Evolutionary conservation across 92 coral and sea anemone species (phyloP).

Genomic region (Porites cylindrica): DNA sequence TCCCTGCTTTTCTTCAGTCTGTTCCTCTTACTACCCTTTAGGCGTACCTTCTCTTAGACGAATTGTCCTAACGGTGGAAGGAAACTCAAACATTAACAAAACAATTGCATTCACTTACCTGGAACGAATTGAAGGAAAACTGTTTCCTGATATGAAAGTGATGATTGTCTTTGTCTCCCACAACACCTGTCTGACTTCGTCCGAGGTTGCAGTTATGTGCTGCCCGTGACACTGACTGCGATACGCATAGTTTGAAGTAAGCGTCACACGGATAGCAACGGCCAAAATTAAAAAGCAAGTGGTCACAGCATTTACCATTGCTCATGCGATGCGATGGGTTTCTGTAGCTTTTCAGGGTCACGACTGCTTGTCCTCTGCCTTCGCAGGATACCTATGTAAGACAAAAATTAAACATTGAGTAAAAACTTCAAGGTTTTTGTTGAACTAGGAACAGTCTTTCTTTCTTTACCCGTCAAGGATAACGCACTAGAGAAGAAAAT

Average conservation of each 20-base stretch:
- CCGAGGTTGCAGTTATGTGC: conserved; percentile 36
- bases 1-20: too few relatives aligned
- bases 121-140: conserved; percentile 28
- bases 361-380: conserved; percentile 28
- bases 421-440: neutral
- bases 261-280: conserved; percentile 50
- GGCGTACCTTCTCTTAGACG: too few relatives aligned
- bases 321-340: conserved; percentile 39
- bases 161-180: conserved; percentile 33
- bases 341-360: conserved; percentile 53
- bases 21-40: too few relatives aligned
- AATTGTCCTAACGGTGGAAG: too few relatives aligned
- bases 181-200: conserved; percentile 18
- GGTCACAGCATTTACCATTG: conserved; percentile 61
- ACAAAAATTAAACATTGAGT: neutral
- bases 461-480: too few relatives aligned
- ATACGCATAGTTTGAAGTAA: conserved; percentile 60
- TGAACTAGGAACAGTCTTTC: too few relatives aligned
- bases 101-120: neutral
- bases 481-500: too few relatives aligned
- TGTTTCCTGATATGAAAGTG: conserved; percentile 19
- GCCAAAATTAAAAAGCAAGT: neutral
- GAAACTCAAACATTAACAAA: too few relatives aligned
- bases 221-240: conserved; percentile 14
- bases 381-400: conserved; percentile 19